These are phyloP conservation scores for Micronycteris hirsuta DNA, from an alignment of 2,113 vertebrate genomes.

Conservation along the genomic window DNA sequence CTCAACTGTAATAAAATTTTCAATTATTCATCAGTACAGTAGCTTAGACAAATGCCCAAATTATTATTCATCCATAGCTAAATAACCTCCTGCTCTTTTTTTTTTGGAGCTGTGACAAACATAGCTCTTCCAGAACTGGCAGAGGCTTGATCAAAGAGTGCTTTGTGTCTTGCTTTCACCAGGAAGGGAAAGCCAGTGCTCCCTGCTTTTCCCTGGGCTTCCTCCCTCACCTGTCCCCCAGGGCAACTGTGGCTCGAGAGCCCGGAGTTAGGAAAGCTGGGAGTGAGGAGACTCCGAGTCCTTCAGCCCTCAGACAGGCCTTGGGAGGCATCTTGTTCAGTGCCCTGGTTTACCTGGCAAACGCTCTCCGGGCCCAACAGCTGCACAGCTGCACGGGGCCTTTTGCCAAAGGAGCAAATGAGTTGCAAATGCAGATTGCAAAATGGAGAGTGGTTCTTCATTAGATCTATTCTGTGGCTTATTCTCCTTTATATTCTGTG, in stretches of 20 bases:
- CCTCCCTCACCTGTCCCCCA: neutral
- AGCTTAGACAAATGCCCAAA: constrained; percentile 57
- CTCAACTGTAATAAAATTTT: constrained; percentile 44
- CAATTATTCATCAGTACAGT: constrained; percentile 62
- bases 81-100: constrained; percentile 50
- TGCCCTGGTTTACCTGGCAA: neutral
- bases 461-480: neutral
- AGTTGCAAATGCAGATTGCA: neutral
- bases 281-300: neutral
- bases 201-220: neutral
- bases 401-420: constrained; percentile 13
- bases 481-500: neutral
- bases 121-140: constrained; percentile 18
- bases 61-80: constrained; percentile 55
- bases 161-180: neutral
- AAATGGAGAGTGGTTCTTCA: neutral
- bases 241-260: neutral
- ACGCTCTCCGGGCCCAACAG: neutral
- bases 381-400: neutral
- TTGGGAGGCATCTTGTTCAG: neutral
- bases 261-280: neutral
- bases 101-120: neutral
- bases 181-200: neutral
- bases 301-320: neutral
- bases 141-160: neutral